phyloP scores from a whole-genome alignment of 2,888 invertebrate genomes.

The Drosophila anomalata region DNA sequence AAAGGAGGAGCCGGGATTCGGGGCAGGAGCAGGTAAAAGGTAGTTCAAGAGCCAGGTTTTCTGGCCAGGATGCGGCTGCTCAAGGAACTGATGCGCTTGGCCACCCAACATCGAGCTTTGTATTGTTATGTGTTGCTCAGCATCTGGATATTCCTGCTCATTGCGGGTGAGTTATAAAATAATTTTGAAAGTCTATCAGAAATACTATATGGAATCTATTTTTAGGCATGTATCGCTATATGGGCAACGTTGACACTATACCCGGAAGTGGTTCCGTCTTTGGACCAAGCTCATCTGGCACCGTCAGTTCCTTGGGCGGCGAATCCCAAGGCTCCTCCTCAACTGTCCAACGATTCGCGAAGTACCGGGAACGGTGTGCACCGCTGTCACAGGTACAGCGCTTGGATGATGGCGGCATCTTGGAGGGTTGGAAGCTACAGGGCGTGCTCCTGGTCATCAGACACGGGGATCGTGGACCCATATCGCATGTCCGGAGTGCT shows the following conservation, averaged over 20 bases:
- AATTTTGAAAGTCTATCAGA: background rate
- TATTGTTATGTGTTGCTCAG: slow-evolving; percentile 93
- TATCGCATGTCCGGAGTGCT: slow-evolving; percentile 91
- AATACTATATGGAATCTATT: background rate
- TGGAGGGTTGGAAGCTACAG: slow-evolving; percentile 84
- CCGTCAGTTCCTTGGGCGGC: slow-evolving; percentile 35
- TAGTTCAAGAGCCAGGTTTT: slow-evolving; percentile 17
- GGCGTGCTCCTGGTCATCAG: slow-evolving; percentile 90
- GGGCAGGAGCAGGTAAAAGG: slow-evolving; percentile 20
- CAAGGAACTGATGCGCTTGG: slow-evolving; percentile 86
- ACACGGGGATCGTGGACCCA: slow-evolving; percentile 95
- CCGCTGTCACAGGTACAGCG: slow-evolving; percentile 88
- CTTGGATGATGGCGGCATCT: slow-evolving; percentile 88
- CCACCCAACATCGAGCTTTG: slow-evolving; percentile 90
- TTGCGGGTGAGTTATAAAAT: slow-evolving; percentile 86
- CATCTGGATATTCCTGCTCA: slow-evolving; percentile 91
- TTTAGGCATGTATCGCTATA: slow-evolving; percentile 91
- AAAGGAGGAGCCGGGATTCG: slow-evolving; percentile 1
- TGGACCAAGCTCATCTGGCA: slow-evolving; percentile 44
- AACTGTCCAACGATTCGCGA: slow-evolving; percentile 79
- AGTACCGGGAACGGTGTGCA: slow-evolving; percentile 89
- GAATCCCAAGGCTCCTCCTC: slow-evolving; percentile 32
- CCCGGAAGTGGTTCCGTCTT: slow-evolving; percentile 44
- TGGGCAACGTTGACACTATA: slow-evolving; percentile 85
- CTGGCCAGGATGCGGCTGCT: slow-evolving; percentile 82